Evolutionary conservation across 2,113 vertebrate genomes (phyloP), one percentile per base, ranked within the genome.

Genomic region (Heterochromis multidens): DNA sequence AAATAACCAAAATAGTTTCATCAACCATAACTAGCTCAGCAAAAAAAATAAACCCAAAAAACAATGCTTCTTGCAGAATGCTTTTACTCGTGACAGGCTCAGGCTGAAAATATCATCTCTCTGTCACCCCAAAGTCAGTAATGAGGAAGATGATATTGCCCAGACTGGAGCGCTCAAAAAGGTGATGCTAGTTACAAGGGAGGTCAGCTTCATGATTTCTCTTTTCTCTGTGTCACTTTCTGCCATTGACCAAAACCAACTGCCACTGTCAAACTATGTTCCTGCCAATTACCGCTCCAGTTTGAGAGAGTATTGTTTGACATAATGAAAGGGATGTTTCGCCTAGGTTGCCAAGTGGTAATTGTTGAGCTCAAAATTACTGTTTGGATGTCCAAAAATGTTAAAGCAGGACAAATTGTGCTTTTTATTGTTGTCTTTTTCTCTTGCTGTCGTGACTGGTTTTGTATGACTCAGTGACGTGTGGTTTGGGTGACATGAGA

Each of bases 61-160:
- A 27, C 58, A 90, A 74, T 43, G 29, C 10, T 21, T 62, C 49
- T 52, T 23, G 23, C 35, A 12, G 52, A n/a, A 57, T 67, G 7
- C 85, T 80, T 56, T 59, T 59, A 58, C 52, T 54, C 52, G 35
- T 79, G 87, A 82, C 84, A 90, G 67, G 43, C 81, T 61, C 52
- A 11, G 67, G 78, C 79, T 82, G 77, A 61, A 93, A 91, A 91
- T 88, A 89, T 91, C 90, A 90, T 86, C 79, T 60, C 61, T 84
- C 90, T 88, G 92, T 92, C 90, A 88, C 61, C 59, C 79, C 59
- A 33, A 40, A 91, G 60, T 80, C 78, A 5, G 81, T 94, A 92
- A 95, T 92, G 87, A 93, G 87, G 79, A 81, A 29, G 77, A 59
- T 84, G 56, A 83, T 89, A 46, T 77, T 65, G 70, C 88, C 85